A percentile compares a stretch with the other conserved stretches of the same genome.
Evolutionary conservation across 2,113 vertebrate genomes (phyloP).

Genomic region (Motacilla tschutschensis): DNA sequence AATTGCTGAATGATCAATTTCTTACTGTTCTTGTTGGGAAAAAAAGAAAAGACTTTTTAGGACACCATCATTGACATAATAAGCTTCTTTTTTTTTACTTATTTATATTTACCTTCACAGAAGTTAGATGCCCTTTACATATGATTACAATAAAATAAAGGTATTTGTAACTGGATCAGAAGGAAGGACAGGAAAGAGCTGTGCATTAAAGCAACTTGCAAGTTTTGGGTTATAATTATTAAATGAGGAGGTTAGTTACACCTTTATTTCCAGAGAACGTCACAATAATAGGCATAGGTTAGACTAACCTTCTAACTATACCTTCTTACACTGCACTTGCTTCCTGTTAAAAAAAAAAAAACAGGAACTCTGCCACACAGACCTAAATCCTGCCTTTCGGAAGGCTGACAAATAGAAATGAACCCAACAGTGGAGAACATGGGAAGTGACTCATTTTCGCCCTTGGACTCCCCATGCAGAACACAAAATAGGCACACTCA

Average conservation of each 20-base stretch:
- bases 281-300: neutral
- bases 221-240: neutral
- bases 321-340: neutral
- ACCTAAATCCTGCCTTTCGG: neutral
- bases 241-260: neutral
- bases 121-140: neutral
- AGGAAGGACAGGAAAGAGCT: neutral
- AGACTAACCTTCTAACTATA: neutral
- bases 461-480: neutral
- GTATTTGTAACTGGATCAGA: neutral
- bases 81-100: neutral
- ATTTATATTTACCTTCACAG: neutral
- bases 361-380: neutral
- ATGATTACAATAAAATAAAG: neutral
- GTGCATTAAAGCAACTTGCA: neutral
- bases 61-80: neutral
- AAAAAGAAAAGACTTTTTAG: neutral
- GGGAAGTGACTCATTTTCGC: slow-evolving; percentile 24
- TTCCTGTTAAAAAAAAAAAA: neutral
- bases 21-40: neutral
- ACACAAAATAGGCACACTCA: neutral
- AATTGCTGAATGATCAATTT: neutral
- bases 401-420: neutral
- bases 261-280: neutral
- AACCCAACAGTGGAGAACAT: neutral